Evolutionary conservation across 2,113 vertebrate species (phyloP), one percentile per base, ranked within the genome.

Genomic region (Centrocercus urophasianus): DNA sequence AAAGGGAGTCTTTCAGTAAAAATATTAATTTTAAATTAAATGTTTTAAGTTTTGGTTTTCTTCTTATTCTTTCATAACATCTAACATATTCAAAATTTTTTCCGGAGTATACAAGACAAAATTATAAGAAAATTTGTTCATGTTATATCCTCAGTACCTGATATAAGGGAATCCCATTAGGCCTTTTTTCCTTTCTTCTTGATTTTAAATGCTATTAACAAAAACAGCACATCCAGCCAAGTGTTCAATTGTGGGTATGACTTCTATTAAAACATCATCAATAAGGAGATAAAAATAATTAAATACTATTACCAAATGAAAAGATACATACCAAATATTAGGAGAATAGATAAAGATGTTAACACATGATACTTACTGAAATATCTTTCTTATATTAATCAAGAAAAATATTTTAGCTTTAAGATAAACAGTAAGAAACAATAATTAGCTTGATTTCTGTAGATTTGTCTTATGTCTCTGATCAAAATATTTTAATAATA

Each of bases 11-110:
- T n/a, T 73, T n/a, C 18, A 40, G 47, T 34, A 40, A 34, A 57
- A 73, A 32, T 54, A 47, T 8, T 54, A 79, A 21, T 8, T 48
- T 86, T 34, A 19, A 56, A 13, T 47, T 45, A 78, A 82, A 56
- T 0, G 1, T 5, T 9, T 8, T 22, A 1, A 19, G 6, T 25
- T 11, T 30, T 84, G 19, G 17, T 40, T 56, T 36, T 19, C 12
- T 61, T 61, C 8, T 30, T 50, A 1, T 59, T 79, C 7, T 42
- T 27, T 64, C 75, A 92, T 85, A 47, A 50, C 20, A 10, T 61
- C 38, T 81, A n/a, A 8, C 4, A 52, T 57, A 77, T 69, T 59
- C 24, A 34, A 22, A 72, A 45, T 6, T 64, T 40, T 13, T 5
- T 43, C 78, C 54, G 52, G 27, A 43, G 8, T 34, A 22, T 21